Base-by-base conservation (phyloP, 2,113 vertebrate species). In the Barbus barbus region DNA sequence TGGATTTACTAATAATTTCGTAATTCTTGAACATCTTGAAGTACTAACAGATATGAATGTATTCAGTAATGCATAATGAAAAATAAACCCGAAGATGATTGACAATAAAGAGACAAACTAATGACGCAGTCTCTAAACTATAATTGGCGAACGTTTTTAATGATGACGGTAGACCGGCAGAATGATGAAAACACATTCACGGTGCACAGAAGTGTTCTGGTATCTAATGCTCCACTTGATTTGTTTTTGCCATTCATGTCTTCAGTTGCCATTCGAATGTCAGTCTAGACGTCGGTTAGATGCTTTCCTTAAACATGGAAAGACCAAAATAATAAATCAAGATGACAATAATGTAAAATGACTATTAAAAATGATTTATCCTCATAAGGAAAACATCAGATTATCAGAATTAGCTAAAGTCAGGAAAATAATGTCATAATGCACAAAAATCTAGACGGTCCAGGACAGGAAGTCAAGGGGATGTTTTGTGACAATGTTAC, bases 1-100 rank as follows among this genome's bases (percentile, higher is more conserved):
- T 74, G 81, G 65, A 78, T 86, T 82, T 84, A 88, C 78, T 88
- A 88, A 88, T 84, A 78, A 88, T 84, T 84, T 86, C 72, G 48
- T 81, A 76, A 83, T 76, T 83, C 73, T 83, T 88, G 84, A 71
- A 83, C 81, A 76, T 81, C 86, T 79, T 87, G 72, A 80, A 86
- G 51, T 88, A 88, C 87, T 88, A 86, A 88, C 87, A 84, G 80
- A 84, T 74, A 82, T 84, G 82, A 88, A 86, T 88, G 87, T 88
- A 88, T 67, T 84, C 72, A 86, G 65, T 83, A 81, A 86, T 86
- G 82, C 81, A 88, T 78, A 75, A 82, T 88, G 78, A 84, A 77
- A 85, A 88, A 86, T 88, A 76, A 84, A 74, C 56, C 48, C 83
- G 67, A 84, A 86, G 36, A 84, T 86, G 84, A 82, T 78, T 84